Conservation (phyloP, 2,113 vertebrate species). For the Tichodroma muraria region DNA sequence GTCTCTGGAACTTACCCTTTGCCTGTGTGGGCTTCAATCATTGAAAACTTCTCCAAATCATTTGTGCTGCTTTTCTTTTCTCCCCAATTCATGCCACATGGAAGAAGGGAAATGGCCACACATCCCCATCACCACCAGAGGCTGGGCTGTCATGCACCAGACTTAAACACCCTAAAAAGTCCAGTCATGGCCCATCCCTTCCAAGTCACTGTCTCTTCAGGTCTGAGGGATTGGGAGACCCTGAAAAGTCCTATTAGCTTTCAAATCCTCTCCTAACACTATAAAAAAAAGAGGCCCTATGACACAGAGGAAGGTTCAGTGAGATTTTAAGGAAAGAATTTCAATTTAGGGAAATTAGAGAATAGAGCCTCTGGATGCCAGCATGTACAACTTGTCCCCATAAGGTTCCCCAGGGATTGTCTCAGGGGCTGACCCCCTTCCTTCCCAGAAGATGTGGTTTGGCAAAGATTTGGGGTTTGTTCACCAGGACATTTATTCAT, state of each 20-base stretch:
- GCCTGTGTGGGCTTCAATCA: background rate
- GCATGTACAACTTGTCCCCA: background rate
- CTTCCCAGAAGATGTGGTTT: background rate
- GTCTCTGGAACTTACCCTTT: background rate
- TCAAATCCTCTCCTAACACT: background rate
- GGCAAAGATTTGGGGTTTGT: background rate
- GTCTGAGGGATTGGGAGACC: background rate
- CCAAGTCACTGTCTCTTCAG: background rate
- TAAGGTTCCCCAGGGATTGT: background rate
- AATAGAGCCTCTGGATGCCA: background rate
- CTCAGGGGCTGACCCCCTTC: background rate
- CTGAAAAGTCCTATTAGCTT: background rate
- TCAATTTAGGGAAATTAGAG: background rate
- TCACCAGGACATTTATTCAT: background rate
- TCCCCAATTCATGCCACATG: background rate
- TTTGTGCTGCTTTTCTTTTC: background rate
- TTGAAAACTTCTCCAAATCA: background rate
- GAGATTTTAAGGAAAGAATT: background rate
- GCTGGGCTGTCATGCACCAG: background rate
- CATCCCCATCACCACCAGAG: background rate
- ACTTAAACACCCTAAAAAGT: background rate
- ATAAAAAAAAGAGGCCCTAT: background rate
- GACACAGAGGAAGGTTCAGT: background rate
- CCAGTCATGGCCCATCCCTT: background rate
- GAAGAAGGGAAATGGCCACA: background rate